A percentile compares a stretch with the other conserved stretches of the same genome.
phyloP scores from a whole-genome alignment of 92 coral and sea anemone genomes.

The Actinostola sp. region DNA sequence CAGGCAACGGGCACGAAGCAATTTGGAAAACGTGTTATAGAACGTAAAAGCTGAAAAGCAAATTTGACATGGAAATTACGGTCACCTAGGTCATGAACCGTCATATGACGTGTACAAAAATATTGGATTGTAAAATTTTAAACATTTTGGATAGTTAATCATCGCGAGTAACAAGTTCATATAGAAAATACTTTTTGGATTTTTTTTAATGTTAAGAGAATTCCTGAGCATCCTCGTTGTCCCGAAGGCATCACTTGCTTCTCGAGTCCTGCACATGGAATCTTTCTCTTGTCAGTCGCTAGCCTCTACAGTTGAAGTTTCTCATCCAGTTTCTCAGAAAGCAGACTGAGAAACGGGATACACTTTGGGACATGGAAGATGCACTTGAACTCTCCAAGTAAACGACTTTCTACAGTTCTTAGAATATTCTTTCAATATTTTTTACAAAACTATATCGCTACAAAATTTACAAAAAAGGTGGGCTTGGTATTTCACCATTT shows the following conservation, averaged over 20 bases:
- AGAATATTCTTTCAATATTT: constrained; percentile 52
- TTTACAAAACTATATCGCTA: constrained; percentile 98
- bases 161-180: constrained; percentile 56
- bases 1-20: neutral
- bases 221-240: neutral
- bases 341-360: no score
- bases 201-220: neutral
- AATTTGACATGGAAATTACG: neutral
- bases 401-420: constrained; percentile 4
- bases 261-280: no score
- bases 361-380: no score
- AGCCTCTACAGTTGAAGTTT: no score
- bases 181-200: constrained; percentile 54
- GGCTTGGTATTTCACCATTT: neutral
- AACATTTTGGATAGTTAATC: constrained; percentile 56
- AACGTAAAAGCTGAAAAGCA: no score
- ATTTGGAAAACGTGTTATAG: neutral
- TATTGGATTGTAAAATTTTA: constrained; percentile 68
- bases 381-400: no score
- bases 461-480: constrained; percentile 83
- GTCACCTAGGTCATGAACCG: no score
- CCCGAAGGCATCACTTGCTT: neutral
- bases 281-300: no score
- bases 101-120: constrained; percentile 59
- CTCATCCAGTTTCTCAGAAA: no score